Conservation (phyloP, 1,140 invertebrate species). For the Aphidius gifuensis region DNA sequence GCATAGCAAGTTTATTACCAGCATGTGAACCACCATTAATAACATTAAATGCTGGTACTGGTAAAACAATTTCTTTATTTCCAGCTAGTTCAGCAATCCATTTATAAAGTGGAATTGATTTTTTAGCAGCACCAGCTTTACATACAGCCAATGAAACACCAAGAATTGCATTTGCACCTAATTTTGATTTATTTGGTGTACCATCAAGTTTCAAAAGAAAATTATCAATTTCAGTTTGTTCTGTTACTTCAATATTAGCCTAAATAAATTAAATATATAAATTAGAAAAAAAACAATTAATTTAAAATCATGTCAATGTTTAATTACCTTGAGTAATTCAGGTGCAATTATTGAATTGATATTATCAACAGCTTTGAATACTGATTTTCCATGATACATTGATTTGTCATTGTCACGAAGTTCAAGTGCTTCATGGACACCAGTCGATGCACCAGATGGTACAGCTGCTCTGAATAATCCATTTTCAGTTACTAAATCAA, state of each 20-base stretch:
- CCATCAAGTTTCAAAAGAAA: conserved; percentile 92
- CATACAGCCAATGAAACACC: conserved; percentile 94
- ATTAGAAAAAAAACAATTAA: conserved; percentile 28
- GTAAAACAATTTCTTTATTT: conserved; percentile 86
- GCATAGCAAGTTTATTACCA: conserved; percentile 98
- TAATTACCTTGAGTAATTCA: conserved; percentile 71
- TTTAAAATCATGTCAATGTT: neutral
- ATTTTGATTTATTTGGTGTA: conserved; percentile 93
- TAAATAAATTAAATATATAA: conserved; percentile 23
- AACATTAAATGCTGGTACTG: conserved; percentile 97
- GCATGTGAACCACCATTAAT: conserved; percentile 99
- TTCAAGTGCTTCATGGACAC: conserved; percentile 95
- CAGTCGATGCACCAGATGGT: conserved; percentile 96
- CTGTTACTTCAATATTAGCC: conserved; percentile 75
- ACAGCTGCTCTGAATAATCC: conserved; percentile 95
- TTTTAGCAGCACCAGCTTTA: conserved; percentile 95
- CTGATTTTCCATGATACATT: conserved; percentile 93
- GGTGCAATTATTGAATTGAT: conserved; percentile 86
- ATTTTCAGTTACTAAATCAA: conserved; percentile 64
- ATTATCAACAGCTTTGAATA: conserved; percentile 90
- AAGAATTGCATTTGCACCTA: conserved; percentile 97
- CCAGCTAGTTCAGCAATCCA: conserved; percentile 93
- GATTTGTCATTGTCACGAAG: conserved; percentile 88
- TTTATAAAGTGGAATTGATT: conserved; percentile 82
- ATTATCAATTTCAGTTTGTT: conserved; percentile 92